phyloP scores from a whole-genome alignment of 2,888 invertebrate species.

The Eupsilia transversa region DNA sequence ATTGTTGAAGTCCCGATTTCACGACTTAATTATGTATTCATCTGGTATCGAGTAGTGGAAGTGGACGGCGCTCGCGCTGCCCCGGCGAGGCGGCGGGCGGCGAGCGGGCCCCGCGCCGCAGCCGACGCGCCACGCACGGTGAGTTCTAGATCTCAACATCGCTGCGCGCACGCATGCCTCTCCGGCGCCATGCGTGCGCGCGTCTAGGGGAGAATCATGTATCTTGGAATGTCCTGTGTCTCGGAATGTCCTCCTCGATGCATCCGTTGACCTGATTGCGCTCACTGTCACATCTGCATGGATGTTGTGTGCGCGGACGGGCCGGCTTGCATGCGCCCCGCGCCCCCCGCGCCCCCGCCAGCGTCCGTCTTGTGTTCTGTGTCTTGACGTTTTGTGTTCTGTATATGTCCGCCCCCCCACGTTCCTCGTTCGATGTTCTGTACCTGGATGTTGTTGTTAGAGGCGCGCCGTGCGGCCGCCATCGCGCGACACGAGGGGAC shows the following conservation, averaged over 20 bases:
- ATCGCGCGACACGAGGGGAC: slow-evolving; percentile 79
- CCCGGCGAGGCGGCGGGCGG: slow-evolving; percentile 51
- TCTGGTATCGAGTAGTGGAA: slow-evolving; percentile 82
- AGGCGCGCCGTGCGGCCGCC: slow-evolving; percentile 75
- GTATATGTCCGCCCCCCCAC: slow-evolving; percentile 83
- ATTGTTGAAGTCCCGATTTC: slow-evolving; percentile 65
- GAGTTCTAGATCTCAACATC: slow-evolving; percentile 91
- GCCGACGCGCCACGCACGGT: slow-evolving; percentile 80
- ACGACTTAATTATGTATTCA: slow-evolving; percentile 71
- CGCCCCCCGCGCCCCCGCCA: slow-evolving; percentile 80
- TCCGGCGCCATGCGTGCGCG: slow-evolving; percentile 82
- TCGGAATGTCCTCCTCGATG: slow-evolving; percentile 91
- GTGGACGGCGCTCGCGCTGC: slow-evolving; percentile 69
- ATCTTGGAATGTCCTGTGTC: slow-evolving; percentile 92
- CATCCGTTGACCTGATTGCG: slow-evolving; percentile 86
- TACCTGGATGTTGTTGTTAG: slow-evolving; percentile 83
- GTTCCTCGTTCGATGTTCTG: slow-evolving; percentile 80
- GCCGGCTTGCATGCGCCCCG: slow-evolving; percentile 86
- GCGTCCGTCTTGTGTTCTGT: slow-evolving; percentile 88
- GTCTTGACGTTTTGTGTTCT: slow-evolving; percentile 89
- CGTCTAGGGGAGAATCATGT: slow-evolving; percentile 91
- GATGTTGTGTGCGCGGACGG: slow-evolving; percentile 84
- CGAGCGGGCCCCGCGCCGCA: slow-evolving; percentile 67
- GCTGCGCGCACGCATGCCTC: slow-evolving; percentile 85
- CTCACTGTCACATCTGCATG: slow-evolving; percentile 88